Conservation (phyloP, 2,888 invertebrate genomes). For the Tethea ocularis region DNA sequence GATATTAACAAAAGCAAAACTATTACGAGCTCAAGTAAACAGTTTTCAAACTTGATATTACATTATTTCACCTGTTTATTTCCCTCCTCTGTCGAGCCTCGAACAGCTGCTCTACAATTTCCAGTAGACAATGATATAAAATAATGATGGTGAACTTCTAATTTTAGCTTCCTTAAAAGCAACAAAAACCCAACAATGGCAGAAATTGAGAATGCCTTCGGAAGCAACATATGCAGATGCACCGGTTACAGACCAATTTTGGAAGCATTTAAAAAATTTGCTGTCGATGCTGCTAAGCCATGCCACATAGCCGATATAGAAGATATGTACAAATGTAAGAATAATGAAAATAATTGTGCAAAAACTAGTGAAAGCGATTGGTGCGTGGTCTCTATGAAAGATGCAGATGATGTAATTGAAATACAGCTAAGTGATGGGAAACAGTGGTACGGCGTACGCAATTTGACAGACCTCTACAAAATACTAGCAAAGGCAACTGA, state of each 20-base stretch:
- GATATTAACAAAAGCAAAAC: too few species aligned
- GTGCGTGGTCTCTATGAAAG: constrained; percentile 55
- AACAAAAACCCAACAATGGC: constrained; percentile 77
- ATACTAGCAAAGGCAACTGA: constrained; percentile 69
- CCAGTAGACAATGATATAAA: too few species aligned
- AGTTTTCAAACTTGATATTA: too few species aligned
- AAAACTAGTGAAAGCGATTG: constrained; percentile 44
- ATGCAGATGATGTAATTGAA: constrained; percentile 47
- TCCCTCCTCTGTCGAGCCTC: too few species aligned
- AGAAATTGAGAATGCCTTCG: constrained; percentile 89
- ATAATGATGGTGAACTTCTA: too few species aligned
- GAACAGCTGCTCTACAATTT: too few species aligned
- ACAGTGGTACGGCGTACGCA: constrained; percentile 81
- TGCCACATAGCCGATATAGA: constrained; percentile 75
- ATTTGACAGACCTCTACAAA: constrained; percentile 76
- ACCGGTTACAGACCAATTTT: constrained; percentile 91
- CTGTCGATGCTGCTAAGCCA: constrained; percentile 80
- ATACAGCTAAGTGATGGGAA: constrained; percentile 60
- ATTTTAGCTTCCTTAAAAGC: constrained; percentile 39
- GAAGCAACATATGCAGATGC: constrained; percentile 91
- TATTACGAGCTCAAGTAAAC: too few species aligned
- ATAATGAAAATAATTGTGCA: constrained; percentile 20
- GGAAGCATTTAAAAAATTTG: constrained; percentile 90
- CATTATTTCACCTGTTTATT: too few species aligned
- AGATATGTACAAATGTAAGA: constrained; percentile 54